Evolutionary conservation across 2,113 vertebrate species (phyloP).

Genomic region (Laticauda colubrina): DNA sequence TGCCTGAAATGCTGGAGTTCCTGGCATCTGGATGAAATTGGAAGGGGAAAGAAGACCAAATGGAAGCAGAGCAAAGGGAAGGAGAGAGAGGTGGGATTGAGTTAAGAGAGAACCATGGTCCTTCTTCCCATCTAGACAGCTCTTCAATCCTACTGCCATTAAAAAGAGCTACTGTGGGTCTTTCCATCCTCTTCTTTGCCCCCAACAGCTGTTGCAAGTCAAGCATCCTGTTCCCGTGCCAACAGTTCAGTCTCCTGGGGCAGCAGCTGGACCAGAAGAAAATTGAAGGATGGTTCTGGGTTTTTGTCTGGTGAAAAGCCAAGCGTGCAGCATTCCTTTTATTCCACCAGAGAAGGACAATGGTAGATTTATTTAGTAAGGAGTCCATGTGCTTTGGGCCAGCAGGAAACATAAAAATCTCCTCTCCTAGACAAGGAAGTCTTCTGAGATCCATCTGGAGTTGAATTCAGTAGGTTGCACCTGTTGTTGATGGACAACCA

Average conservation of each 20-base stretch:
- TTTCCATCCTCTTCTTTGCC: slow-evolving; percentile 4
- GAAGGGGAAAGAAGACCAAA: slow-evolving; percentile 42
- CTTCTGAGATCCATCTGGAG: background rate
- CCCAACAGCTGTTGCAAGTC: slow-evolving; percentile 68
- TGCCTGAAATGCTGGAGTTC: background rate
- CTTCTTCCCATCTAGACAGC: background rate
- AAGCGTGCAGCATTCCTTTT: slow-evolving; percentile 22
- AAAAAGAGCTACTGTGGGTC: slow-evolving; percentile 45
- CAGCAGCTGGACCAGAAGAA: slow-evolving; percentile 53
- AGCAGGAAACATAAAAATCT: background rate
- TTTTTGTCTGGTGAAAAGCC: slow-evolving; percentile 29
- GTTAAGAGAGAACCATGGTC: slow-evolving; percentile 43
- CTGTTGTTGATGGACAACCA: background rate
- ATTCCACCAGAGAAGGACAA: slow-evolving; percentile 7
- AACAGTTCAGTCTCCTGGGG: slow-evolving; percentile 40
- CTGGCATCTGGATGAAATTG: background rate
- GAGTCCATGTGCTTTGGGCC: background rate
- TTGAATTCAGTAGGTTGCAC: background rate
- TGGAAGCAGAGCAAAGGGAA: slow-evolving; percentile 41
- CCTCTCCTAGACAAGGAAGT: background rate
- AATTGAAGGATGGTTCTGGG: background rate
- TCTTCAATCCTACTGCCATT: slow-evolving; percentile 15
- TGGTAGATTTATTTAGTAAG: background rate
- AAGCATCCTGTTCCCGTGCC: slow-evolving; percentile 53
- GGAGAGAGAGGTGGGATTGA: slow-evolving; percentile 37